Base-by-base conservation (phyloP, 2,113 vertebrate genomes). In the Pimephales promelas region DNA sequence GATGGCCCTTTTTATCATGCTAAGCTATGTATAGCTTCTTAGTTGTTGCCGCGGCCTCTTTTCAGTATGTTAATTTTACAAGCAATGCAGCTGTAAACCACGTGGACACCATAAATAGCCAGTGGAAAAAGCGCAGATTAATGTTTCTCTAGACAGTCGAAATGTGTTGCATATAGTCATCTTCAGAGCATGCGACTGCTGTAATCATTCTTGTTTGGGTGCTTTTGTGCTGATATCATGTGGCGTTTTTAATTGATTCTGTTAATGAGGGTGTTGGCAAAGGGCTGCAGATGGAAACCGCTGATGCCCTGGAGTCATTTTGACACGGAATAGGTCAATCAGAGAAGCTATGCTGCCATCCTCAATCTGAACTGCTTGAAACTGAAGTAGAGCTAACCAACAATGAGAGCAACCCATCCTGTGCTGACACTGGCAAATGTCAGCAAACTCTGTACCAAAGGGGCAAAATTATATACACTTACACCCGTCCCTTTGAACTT, bases 211-310 rank as follows among this genome's bases (percentile, higher is more conserved):
- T 84, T 72, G 62, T 72, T 81, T 85, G 49, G 43, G n/a, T 79
- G 57, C 77, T 20, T 40, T 61, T 83, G 74, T 56, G 45, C 85
- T 92, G 90, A 93, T 92, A 71, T 57, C 86, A 90, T 87, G 64
- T 91, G 90, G 87, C 92, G 88, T 88, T 82, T 86, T 91, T 92
- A 92, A 93, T 91, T 91, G 91, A 92, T 93, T 90, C 87, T 22
- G 86, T 93, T 93, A 91, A 91, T 62, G 79, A 89, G 89, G 85
- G 87, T 54, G 87, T 85, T 85, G 84, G 89, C 84, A 85, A 85
- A 13, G 62, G 78, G 22, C 14, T 70, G 61, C 52, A 62, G 73
- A 87, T 84, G 56, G 82, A 84, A 86, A 85, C 84, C 79, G 86
- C 66, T 10, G 86, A 88, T 88, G 88, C 89, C 90, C 88, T 85